Base-by-base conservation (phyloP, 2,113 vertebrate genomes). In the Verasper variegatus region DNA sequence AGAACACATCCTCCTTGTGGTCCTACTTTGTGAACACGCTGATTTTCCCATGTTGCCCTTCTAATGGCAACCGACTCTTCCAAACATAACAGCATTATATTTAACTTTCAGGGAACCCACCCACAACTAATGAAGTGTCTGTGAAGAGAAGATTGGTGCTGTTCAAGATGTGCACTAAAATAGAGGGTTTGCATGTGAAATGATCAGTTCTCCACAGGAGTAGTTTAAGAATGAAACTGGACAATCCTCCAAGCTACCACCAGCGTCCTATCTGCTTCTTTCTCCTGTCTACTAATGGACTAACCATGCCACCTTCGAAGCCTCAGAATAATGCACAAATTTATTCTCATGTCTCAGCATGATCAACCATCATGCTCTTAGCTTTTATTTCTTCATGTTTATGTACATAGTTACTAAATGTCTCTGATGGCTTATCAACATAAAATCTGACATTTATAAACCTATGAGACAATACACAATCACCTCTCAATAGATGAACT, bases 111-210 rank as follows among this genome's bases (percentile, higher is more conserved):
- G 56, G 37, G 58, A 45, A 63, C 18, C 57, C 76, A 70, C 71
- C 74, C 85, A 76, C 42, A 65, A 15, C 58, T 74, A 61, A 74
- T 71, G 45, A 86, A n/a, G 71, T 64, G 60, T 61, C 55, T 63
- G 52, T 54, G 47, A 56, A 71, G 21, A 65, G 45, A 49, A 20
- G 61, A 54, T 60, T 26, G 21, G 20, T 57, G 57, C 2, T 52
- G 26, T 37, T 45, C 21, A 57, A 65, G 20, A 26, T 31, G 63
- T 62, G 52, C 60, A 57, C 26, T 31, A 3, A 49, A 49, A 49
- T 42, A 49, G 11, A 24, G 31, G 13, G 35, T 57, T 64, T 64
- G 64, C 42, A 67, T 74, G 71, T 18, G 64, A 42, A 51, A 40
- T 18, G 24, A 82, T 80, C 51, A 60, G n/a, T 17, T 70, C 47